Evolutionary conservation across 1,140 invertebrate species (phyloP), one percentile per base, ranked within the genome.

Genomic region (Brevipalpus yothersi): DNA sequence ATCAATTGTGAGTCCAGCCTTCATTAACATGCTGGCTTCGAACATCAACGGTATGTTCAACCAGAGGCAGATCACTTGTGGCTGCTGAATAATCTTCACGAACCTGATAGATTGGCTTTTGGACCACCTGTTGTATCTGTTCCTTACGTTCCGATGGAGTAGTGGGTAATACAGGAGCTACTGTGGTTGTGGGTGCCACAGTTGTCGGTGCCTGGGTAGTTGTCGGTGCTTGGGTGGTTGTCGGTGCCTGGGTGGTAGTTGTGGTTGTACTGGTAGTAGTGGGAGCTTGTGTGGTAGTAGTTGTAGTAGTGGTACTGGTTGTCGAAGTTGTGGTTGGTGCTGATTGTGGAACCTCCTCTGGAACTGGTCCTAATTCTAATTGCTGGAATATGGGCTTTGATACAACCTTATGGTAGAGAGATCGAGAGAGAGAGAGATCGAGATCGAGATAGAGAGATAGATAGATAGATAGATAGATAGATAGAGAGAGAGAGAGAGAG

Each of bases 331-430:
- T 19, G 23, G 43, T 7, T 21, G 19, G 23, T 60, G 51, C 8
- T 43, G 56, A 17, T 64, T 56, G 1, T 66, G 68, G 15, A 74
- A 58, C 47, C 15, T 19, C 47, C 15, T 15, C 15, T 49, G 2
- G 47, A 2, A 21, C 47, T 49, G 47, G 47, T 49, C 15, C 15
- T 15, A 15, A 4, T 19, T 15, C 47, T 4, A 49, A 21, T 49
- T 49, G 15, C 47, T 49, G 47, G 19, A n/a, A 21, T 19, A 21
- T 49, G 31, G 31, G 31, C 19, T 49, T 19, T 7, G 47, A 21
- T 49, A 21, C 19, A 15, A 49, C 47, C 15, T 49, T 49, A 3
- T 31, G 2, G 31, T 31, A 31, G 31, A 31, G 31, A 31, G 31
- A n/a, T n/a, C n/a, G n/a, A n/a, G n/a, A n/a, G n/a, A n/a, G n/a